These are phyloP conservation scores for Isichthys henryi DNA, from an alignment of 2,113 vertebrate species.

Conservation along the genomic window DNA sequence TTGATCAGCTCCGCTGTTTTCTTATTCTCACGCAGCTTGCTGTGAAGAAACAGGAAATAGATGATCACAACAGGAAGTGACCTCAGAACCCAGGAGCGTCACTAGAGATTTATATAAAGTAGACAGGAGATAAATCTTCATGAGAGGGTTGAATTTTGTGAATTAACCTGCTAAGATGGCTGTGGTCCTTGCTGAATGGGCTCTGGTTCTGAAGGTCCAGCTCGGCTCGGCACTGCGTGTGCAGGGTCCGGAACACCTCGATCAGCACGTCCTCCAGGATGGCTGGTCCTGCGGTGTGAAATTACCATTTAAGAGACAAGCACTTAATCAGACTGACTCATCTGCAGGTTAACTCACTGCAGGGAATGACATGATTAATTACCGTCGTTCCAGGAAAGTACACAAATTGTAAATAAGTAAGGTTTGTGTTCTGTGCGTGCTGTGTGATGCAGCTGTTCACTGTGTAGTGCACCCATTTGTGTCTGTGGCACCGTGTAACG, in stretches of 20 bases:
- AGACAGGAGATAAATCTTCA: neutral
- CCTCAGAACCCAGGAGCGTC: neutral
- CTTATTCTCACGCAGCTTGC: conserved; percentile 96
- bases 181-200: conserved; percentile 88
- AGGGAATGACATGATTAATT: neutral
- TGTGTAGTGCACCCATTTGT: neutral
- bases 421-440: neutral
- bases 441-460: neutral
- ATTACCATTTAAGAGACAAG: neutral
- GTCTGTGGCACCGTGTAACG: neutral
- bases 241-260: conserved; percentile 87
- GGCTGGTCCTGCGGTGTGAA: conserved; percentile 73
- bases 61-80: neutral
- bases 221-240: conserved; percentile 89
- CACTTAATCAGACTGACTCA: neutral
- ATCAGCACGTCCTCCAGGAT: conserved; percentile 96
- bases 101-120: neutral
- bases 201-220: conserved; percentile 84
- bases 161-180: conserved; percentile 87
- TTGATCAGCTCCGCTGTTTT: conserved; percentile 96
- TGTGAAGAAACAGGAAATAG: conserved; percentile 45
- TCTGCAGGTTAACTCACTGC: neutral
- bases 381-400: neutral
- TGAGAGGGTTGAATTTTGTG: neutral
- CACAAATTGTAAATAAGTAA: neutral